Base-by-base conservation (phyloP, 2,113 vertebrate genomes). In the Campylomormyrus tamandua region DNA sequence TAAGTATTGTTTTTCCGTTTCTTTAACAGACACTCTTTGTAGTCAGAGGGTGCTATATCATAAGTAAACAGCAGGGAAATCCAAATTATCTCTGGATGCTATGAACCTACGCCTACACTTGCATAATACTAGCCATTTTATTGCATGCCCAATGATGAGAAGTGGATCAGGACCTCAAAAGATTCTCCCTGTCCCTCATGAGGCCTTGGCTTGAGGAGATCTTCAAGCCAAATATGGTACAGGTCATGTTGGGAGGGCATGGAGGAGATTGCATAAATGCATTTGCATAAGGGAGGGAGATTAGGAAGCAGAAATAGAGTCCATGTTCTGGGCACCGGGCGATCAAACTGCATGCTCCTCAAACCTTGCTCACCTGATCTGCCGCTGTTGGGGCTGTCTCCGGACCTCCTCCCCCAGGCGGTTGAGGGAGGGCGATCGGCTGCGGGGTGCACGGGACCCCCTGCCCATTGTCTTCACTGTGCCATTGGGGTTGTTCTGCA, bases 381-480 rank as follows among this genome's bases (percentile, higher is more conserved):
- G 97, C 88, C 97, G 95, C 90, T 97, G 97, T 92, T 95, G 94
- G 90, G 96, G 97, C 58, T 93, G 92, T 83, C 97, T 94, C 56
- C 96, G 95, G 91, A 92, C 95, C 91, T 98, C 98, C 52, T 99
- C 98, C 87, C 97, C 96, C 92, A 98, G 95, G 92, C 97, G 96
- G 95, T 96, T 98, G 85, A 99, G 96, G 24, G 98, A 99, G 0
- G 98, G 98, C 0, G 98, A 99, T 24, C 97, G 96, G 96, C 97
- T 98, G 74, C 97, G 95, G 49, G 97, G 95, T 27, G 96, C 96
- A 93, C 91, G 90, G 96, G 96, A 95, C 94, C 96, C 91, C 95
- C 97, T 92, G 95, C 96, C 91, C 93, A 95, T 95, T 91, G 97
- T 97, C 95, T 97, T 97, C 92, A 96, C 95, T 89, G 96, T 96